phyloP scores from a whole-genome alignment of 2,888 invertebrate species.

The Hirtodrosophila confusa region DNA sequence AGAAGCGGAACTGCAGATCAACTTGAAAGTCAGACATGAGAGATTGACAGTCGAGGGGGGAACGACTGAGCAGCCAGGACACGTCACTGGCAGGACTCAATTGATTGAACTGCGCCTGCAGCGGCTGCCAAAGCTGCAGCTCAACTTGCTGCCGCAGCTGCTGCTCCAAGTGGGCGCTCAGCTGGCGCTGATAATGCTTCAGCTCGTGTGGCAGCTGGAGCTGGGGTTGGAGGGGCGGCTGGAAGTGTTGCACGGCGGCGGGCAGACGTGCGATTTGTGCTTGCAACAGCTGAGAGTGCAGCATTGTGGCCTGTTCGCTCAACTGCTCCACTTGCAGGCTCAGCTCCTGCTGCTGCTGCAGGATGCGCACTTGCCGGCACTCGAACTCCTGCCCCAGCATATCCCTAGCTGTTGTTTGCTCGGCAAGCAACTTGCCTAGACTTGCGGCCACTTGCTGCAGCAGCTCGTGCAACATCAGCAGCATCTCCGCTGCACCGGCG shows the following conservation, averaged over 20 bases:
- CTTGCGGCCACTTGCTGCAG: constrained; percentile 88
- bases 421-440: constrained; percentile 86
- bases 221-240: constrained; percentile 94
- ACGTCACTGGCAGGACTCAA: constrained; percentile 91
- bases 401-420: constrained; percentile 87
- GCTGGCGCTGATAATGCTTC: constrained; percentile 96
- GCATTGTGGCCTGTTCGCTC: constrained; percentile 96
- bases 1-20: constrained; percentile 97
- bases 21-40: constrained; percentile 97
- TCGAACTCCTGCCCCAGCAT: constrained; percentile 91
- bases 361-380: constrained; percentile 93
- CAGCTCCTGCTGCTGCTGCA: constrained; percentile 94
- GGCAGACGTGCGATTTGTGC: constrained; percentile 97
- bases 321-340: constrained; percentile 96
- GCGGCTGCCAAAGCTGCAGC: constrained; percentile 92
- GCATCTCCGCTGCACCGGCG: constrained; percentile 94
- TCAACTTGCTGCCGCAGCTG: constrained; percentile 93
- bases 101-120: constrained; percentile 89
- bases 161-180: constrained; percentile 94
- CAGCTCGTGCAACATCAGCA: constrained; percentile 87
- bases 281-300: constrained; percentile 95
- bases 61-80: constrained; percentile 94
- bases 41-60: constrained; percentile 95
- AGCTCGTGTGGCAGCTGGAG: constrained; percentile 87
- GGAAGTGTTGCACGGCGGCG: constrained; percentile 95